Conservation (phyloP, 2,797 vertebrate genomes). For the Geotrypetes seraphini region DNA sequence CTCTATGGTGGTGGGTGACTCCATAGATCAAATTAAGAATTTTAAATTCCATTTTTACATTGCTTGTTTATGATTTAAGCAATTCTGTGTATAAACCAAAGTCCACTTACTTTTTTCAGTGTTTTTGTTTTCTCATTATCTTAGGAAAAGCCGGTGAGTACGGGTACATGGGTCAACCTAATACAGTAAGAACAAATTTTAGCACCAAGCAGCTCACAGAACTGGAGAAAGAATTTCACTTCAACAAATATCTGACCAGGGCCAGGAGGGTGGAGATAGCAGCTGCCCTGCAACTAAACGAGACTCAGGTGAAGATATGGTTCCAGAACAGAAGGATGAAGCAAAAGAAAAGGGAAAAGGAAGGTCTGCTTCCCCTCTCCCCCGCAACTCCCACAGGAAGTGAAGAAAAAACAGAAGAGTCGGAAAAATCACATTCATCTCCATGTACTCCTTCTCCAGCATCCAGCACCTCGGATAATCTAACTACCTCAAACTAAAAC, state of each 20-base stretch:
- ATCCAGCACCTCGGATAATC: slow-evolving; percentile 70
- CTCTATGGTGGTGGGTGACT: too few species aligned
- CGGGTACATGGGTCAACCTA: slow-evolving; percentile 83
- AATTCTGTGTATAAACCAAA: too few species aligned
- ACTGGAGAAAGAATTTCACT: slow-evolving; percentile 96
- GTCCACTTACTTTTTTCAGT: too few species aligned
- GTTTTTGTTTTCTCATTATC: not conserved
- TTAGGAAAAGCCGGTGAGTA: slow-evolving; percentile 87
- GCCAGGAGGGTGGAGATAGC: slow-evolving; percentile 91
- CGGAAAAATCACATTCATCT: slow-evolving; percentile 80
- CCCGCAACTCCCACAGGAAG: slow-evolving; percentile 57
- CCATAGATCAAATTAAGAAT: too few species aligned
- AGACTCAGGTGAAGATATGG: slow-evolving; percentile 98
- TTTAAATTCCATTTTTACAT: too few species aligned
- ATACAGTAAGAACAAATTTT: slow-evolving; percentile 91
- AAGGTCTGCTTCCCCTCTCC: slow-evolving; percentile 71
- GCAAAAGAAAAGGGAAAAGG: slow-evolving; percentile 95
- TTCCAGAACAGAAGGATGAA: slow-evolving; percentile 98
- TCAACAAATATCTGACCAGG: slow-evolving; percentile 95
- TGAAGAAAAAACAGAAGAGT: slow-evolving; percentile 79
- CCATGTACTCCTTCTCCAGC: slow-evolving; percentile 78
- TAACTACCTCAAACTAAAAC: slow-evolving; percentile 49
- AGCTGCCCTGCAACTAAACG: slow-evolving; percentile 87
- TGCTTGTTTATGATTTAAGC: too few species aligned
- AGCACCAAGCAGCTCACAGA: slow-evolving; percentile 96